Evolutionary conservation across 2,113 vertebrate genomes (phyloP), one percentile per base, ranked within the genome.

Genomic region (Centrocercus urophasianus): DNA sequence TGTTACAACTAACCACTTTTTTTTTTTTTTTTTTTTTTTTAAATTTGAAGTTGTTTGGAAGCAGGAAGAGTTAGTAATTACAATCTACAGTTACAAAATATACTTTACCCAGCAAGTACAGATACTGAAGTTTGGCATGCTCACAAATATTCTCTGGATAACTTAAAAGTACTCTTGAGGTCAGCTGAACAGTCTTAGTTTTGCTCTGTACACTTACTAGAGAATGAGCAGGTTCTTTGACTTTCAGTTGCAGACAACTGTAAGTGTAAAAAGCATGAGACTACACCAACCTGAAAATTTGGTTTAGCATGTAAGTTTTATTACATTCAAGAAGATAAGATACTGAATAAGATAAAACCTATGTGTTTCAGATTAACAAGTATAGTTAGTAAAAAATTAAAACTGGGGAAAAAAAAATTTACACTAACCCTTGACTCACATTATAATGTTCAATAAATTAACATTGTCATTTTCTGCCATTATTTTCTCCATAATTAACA

Each of bases 381-480:
- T 83, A 65, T 1, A 71, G 67, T 34, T 38, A 76, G 83, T 76
- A 83, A 95, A 91, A 71, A 91, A 87, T 15, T 43, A 43, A 86
- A 81, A 84, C 34, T 75, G 12, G 43, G 42, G 40, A 72, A 78
- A 82, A 91, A 40, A 14, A 52, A 59, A 20, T 10, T 75, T 47
- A 21, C 22, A 50, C 12, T 64, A 75, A 78, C 28, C 43, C 83
- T 59, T 70, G 71, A 76, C n/a, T 83, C 63, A 15, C 61, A 32
- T 48, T 63, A 2, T 47, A 45, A 61, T 89, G 93, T 85, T 88
- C 71, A 93, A 77, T 89, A 93, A 77, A 94, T 72, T n/a, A 85
- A 75, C 13, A 89, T 45, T 82, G 78, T 90, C 72, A 89, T 79
- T 78, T 78, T 82, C 66, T 83, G 59, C 88, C 54, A 73, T 75